Evolutionary conservation across 2,113 vertebrate genomes (phyloP), one percentile per base, ranked within the genome.

Genomic region (Ancistrus triradiatus): DNA sequence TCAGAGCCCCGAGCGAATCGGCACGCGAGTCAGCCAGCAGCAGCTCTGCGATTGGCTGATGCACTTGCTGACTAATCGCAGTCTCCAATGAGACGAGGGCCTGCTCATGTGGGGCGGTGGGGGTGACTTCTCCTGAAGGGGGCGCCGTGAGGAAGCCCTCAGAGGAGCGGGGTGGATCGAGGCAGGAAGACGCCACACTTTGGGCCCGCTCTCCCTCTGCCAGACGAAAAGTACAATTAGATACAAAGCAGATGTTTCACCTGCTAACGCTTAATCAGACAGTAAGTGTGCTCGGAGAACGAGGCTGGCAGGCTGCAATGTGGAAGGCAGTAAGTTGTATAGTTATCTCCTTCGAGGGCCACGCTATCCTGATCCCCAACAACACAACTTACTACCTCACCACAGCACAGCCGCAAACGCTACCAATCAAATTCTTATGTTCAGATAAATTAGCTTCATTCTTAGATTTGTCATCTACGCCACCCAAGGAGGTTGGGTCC

Each of bases 331-430:
- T 93, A 93, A 91, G 88, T 92, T 91, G 92, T 90, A 94, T 93
- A 91, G 92, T 94, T 95, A 95, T 90, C 93, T 92, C 92, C 89
- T 84, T 74, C 83, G 77, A 81, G 86, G 90, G 89, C 84, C 83
- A 80, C 73, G 75, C 82, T 87, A 92, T 91, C 83, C 81, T 84
- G 83, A 89, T 85, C 90, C 91, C 91, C 90, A 84, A 89, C 89
- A 93, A 95, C 92, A 95, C 92, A 95, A 95, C 91, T 93, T 92
- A 93, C 93, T 95, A 93, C 93, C 91, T 94, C 91, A 93, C 86
- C 87, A 81, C 75, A 80, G 73, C 82, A 82, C 63, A 85, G 82
- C 72, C 72, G 47, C 24, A 19, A 25, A 37, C 19, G n/a, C 25
- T 1, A 61, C 7, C 14, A 25, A n/a, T n/a, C n/a, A n/a, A n/a